Base-by-base conservation (phyloP, 2,113 vertebrate species). In the Silurus glanis region DNA sequence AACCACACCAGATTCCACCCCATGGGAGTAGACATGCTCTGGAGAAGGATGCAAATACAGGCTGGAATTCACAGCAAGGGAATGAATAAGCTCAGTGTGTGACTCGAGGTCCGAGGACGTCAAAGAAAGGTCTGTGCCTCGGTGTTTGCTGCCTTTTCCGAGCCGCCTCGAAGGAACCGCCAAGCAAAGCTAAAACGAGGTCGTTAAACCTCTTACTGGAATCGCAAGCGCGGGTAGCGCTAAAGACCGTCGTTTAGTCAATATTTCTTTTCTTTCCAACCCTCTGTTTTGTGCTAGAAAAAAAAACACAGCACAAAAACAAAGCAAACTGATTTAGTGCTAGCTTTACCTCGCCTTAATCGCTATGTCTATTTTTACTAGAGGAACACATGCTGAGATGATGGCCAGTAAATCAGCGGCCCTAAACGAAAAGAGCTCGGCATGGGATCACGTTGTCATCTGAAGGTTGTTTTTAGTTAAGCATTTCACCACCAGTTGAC, bases 41-140 rank as follows among this genome's bases (percentile, higher is more conserved):
- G 87, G 86, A 64, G 93, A 92, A 94, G 78, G 61, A 80, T 62
- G 37, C n/a, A 87, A 89, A 82, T 74, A 37, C 86, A 85, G 82
- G 28, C 25, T 87, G 86, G 89, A 89, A 85, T 89, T 88, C 86
- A 72, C 84, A 59, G 9, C 13, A 59, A 58, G 56, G 85, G 86
- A 1, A 92, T 93, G 91, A 94, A 93, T 87, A 83, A 90, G 90
- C 92, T 47, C 64, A 85, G 88, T 92, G 89, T 83, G 14, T 47
- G 69, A 88, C 85, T 83, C 82, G 84, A 90, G 69, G 88, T 85
- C 51, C 80, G 78, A 69, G 87, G 83, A 90, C 86, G 91, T 95
- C 89, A 95, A 94, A 94, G 89, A 91, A 89, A 89, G 89, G 92
- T 75, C 91, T 95, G 93, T 95, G 90, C 74, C 82, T 90, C 80